Conservation (phyloP, 2,113 vertebrate genomes). For the Corvus cornix region DNA sequence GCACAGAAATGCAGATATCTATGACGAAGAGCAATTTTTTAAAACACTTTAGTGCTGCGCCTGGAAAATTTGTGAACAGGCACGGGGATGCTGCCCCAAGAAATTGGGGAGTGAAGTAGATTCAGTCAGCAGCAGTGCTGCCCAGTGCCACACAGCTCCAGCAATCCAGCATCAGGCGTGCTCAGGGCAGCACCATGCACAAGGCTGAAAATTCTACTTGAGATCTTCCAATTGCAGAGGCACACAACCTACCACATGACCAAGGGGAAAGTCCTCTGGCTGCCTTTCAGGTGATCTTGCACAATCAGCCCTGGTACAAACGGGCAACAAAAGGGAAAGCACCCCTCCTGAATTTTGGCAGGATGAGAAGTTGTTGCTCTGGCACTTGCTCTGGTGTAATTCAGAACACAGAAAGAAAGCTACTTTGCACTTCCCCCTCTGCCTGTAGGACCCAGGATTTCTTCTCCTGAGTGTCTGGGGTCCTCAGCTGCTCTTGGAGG, state of each 20-base stretch:
- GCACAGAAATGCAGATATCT: neutral
- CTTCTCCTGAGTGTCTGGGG: fast-evolving
- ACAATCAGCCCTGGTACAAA: neutral
- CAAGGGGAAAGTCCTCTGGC: neutral
- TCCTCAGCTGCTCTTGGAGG: neutral
- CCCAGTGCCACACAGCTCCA: neutral
- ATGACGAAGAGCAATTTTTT: neutral
- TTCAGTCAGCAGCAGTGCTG: neutral
- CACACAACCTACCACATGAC: neutral
- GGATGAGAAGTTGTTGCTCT: neutral
- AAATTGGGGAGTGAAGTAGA: neutral
- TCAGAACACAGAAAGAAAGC: neutral
- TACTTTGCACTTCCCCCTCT: neutral
- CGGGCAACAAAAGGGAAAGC: neutral
- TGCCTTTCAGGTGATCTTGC: neutral
- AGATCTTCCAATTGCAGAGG: neutral
- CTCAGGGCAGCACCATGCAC: neutral
- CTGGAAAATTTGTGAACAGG: neutral
- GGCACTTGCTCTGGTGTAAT: neutral
- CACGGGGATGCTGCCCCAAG: neutral
- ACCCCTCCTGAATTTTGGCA: neutral
- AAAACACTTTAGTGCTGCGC: neutral
- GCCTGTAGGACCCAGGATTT: neutral
- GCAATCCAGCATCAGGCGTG: neutral
- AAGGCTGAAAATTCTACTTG: neutral